Percentiles rank a stretch among this genome's conserved stretches.
phyloP scores from a whole-genome alignment of 2,888 invertebrate genomes.

The Hoplodrina blanda region DNA sequence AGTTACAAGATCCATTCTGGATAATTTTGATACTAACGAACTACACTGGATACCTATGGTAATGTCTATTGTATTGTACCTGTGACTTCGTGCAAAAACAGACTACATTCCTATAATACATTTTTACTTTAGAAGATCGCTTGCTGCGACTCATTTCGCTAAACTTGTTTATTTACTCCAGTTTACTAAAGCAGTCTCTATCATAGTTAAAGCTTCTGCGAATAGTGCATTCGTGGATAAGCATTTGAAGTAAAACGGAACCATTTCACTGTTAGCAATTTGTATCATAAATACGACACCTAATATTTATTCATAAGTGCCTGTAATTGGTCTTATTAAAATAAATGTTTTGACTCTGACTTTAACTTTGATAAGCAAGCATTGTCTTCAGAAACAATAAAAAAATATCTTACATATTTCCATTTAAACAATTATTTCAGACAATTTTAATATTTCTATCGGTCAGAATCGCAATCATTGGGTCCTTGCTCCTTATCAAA shows the following conservation, averaged over 20 bases:
- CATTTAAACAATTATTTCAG: conserved; percentile 25
- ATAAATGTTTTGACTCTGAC: no score
- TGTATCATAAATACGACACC: neutral
- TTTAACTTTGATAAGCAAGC: no score
- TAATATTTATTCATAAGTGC: no score
- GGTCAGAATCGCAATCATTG: conserved; percentile 58
- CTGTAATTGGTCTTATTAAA: no score
- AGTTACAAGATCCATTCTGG: conserved; percentile 10
- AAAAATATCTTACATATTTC: neutral
- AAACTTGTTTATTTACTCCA: conserved; percentile 4
- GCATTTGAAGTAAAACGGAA: no score
- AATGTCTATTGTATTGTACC: neutral
- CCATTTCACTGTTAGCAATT: neutral
- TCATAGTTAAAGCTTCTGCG: no score
- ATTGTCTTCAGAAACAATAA: neutral
- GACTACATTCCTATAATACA: no score
- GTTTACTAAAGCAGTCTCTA: neutral
- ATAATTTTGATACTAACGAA: conserved; percentile 1
- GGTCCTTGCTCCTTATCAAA: conserved; percentile 65
- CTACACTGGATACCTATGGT: neutral
- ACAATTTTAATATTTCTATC: conserved; percentile 25
- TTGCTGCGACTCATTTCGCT: neutral
- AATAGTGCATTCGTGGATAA: no score
- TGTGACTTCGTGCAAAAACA: neutral
- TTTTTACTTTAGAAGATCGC: neutral